These are phyloP conservation scores for Lepidurus apus DNA, from an alignment of 1,140 invertebrate genomes.

Conservation along the genomic window DNA sequence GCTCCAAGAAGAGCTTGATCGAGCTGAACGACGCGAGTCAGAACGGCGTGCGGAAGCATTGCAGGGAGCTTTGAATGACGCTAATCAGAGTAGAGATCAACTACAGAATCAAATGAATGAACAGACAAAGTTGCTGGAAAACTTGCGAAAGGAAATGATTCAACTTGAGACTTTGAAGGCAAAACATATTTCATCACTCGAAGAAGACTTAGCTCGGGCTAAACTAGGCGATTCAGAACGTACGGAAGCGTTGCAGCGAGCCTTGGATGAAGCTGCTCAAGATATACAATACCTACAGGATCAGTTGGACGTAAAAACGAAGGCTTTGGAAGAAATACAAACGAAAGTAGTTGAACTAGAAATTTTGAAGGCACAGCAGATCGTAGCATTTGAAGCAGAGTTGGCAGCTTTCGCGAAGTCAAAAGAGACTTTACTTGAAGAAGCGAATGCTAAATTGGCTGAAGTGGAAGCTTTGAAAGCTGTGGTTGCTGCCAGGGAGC, in stretches of 20 bases:
- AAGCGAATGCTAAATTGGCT: not conserved
- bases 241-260: not conserved
- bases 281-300: not conserved
- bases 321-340: not conserved
- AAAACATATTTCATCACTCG: not conserved
- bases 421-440: not conserved
- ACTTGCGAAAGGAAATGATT: not conserved
- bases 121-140: not conserved
- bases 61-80: not conserved
- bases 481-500: not conserved
- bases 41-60: not conserved
- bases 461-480: slow-evolving; percentile 1
- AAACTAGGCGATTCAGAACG: not conserved
- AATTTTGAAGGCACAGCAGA: not conserved
- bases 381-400: not conserved
- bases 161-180: not conserved
- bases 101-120: not conserved
- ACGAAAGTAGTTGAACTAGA: not conserved
- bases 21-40: not conserved
- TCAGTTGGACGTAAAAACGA: not conserved
- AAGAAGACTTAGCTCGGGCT: not conserved
- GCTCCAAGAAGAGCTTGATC: not conserved
- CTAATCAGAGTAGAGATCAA: not conserved
- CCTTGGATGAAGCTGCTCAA: not conserved
- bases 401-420: not conserved